phyloP scores from a whole-genome alignment of 2,888 invertebrate genomes.

The Acleris laterana region DNA sequence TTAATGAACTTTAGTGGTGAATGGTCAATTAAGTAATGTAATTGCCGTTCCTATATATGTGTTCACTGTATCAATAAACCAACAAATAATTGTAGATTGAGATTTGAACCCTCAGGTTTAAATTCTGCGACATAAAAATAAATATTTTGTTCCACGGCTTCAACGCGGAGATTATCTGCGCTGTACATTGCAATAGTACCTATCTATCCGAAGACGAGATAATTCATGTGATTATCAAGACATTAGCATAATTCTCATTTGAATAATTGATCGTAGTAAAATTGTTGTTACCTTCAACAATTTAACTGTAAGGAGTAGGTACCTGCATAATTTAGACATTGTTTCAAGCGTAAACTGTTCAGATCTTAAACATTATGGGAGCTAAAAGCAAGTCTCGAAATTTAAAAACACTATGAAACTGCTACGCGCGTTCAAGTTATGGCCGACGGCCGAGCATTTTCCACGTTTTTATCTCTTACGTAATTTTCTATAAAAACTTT shows the following conservation, averaged over 20 bases:
- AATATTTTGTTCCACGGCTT: too few species aligned
- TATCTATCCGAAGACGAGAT: too few species aligned
- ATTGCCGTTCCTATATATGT: too few species aligned
- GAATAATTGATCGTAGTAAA: neutral
- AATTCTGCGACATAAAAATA: too few species aligned
- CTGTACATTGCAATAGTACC: too few species aligned
- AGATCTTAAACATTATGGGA: slow-evolving; percentile 9
- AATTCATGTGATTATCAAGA: too few species aligned
- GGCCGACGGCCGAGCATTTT: slow-evolving; percentile 21
- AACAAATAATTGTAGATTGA: too few species aligned
- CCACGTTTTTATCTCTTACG: slow-evolving; percentile 34
- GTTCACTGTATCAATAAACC: too few species aligned
- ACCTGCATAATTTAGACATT: neutral
- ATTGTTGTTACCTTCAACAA: neutral
- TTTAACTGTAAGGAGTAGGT: neutral
- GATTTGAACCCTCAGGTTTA: too few species aligned
- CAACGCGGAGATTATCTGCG: too few species aligned
- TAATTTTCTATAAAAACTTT: slow-evolving; percentile 36
- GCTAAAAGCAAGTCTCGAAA: slow-evolving; percentile 13
- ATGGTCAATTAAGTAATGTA: too few species aligned
- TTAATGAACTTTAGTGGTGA: too few species aligned
- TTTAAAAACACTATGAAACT: slow-evolving; percentile 19
- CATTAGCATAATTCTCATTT: slow-evolving; percentile 2
- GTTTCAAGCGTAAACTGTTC: slow-evolving; percentile 7
- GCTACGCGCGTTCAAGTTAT: slow-evolving; percentile 11